phyloP scores from a whole-genome alignment of 2,797 vertebrate species.

The Otus scops region DNA sequence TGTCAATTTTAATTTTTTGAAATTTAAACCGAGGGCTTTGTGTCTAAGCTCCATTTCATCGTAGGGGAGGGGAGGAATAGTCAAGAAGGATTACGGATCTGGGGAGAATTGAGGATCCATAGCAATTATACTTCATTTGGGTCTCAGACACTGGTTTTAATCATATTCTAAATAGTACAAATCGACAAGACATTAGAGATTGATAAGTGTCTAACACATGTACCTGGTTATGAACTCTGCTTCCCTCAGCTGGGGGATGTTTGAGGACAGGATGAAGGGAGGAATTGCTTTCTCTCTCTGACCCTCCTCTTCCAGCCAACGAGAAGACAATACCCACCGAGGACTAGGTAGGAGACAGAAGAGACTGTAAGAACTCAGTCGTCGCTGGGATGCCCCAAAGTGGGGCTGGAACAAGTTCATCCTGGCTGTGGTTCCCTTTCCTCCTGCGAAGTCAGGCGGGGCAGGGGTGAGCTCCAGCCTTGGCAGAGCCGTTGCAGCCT shows the following conservation, averaged over 20 bases:
- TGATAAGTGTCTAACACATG: slow-evolving; percentile 42
- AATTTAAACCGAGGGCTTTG: slow-evolving; percentile 82
- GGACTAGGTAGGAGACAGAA: not conserved
- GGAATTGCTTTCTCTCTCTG: not conserved
- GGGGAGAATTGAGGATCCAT: slow-evolving; percentile 70
- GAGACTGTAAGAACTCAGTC: not conserved
- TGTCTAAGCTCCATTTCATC: slow-evolving; percentile 79
- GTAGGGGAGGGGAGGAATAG: slow-evolving; percentile 74
- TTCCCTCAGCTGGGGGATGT: not conserved
- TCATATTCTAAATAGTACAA: slow-evolving; percentile 72
- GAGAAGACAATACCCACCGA: not conserved
- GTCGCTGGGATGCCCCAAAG: not conserved
- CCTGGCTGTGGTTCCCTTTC: not conserved
- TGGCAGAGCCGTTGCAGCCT: not conserved
- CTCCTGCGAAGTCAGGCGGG: not conserved
- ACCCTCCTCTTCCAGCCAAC: not conserved
- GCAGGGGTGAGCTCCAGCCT: not conserved
- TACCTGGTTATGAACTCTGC: slow-evolving; percentile 41
- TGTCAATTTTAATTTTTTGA: slow-evolving; percentile 85
- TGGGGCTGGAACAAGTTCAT: not conserved
- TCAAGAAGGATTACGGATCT: slow-evolving; percentile 79
- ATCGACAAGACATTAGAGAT: slow-evolving; percentile 71
- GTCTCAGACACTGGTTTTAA: slow-evolving; percentile 74
- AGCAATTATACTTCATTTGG: slow-evolving; percentile 80
- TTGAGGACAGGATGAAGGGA: not conserved